Base-by-base conservation (phyloP, 2,113 vertebrate species). In the Tapirus terrestris region DNA sequence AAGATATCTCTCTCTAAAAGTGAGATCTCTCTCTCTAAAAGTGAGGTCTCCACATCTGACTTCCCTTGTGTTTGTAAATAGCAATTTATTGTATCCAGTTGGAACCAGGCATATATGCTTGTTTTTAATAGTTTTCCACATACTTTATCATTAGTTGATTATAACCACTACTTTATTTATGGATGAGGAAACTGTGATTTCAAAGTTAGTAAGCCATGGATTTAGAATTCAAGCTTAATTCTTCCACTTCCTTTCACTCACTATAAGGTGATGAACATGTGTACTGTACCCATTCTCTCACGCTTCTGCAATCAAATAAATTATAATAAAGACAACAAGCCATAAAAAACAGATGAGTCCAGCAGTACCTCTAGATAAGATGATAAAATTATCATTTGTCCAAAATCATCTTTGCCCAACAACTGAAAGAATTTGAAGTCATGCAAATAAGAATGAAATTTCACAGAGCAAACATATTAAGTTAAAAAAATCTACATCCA, bases 361-460 rank as follows among this genome's bases (percentile, higher is more conserved):
- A 39, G 51, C 3, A 58, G 2, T 60, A 65, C 2, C 36, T 58
- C 8, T 72, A 81, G 6, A 67, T 45, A 92, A 95, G 67, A 6
- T 36, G 0, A 72, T 67, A 61, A 39, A 21, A 48, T 89, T 29
- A 86, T 70, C 21, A 87, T 58, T 82, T 83, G 29, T 82, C 51
- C 16, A 85, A 96, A 93, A 93, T 56, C 29, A 73, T 48, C 25
- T 56, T 67, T 94, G 48, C 2, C 14, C 82, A 96, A 77, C 0
- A 75, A 27, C 3, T 48, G 11, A 60, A 87, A 33, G 6, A 81
- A 68, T 39, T 94, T 75, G 92, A 89, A 94, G 18, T 8, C 4
- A 89, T 51, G 61, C n/a, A 70, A 65, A 33, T 61, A 93, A 80
- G 25, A 96, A 61, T 33, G 7, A 76, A 94, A 84, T 92, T 63